Evolutionary conservation across 2,797 vertebrate species (phyloP).

Genomic region (Neosilurus hyrtlii): DNA sequence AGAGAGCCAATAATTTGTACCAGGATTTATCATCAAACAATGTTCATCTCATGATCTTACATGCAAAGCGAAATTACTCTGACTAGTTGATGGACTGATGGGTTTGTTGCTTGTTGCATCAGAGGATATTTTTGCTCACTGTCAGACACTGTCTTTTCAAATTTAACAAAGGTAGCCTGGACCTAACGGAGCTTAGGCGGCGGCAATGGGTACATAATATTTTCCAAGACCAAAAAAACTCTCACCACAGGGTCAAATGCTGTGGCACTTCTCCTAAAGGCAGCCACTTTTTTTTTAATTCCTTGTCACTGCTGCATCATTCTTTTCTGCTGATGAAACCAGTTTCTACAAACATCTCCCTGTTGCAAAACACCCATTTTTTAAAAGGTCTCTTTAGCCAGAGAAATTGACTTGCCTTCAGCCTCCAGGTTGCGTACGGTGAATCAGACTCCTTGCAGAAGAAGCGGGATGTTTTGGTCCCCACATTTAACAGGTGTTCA

Average conservation of each 20-base stretch:
- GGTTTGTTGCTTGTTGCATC: not conserved
- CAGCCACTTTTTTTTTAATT: not conserved
- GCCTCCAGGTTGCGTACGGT: constrained; percentile 88
- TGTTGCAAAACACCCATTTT: not conserved
- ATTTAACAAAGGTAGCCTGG: not conserved
- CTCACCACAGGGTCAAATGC: not conserved
- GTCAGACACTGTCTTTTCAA: not conserved
- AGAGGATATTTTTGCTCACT: not conserved
- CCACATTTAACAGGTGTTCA: constrained; percentile 91
- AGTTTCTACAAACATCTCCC: too few species aligned
- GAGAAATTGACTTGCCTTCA: constrained; percentile 77
- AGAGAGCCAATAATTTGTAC: too few species aligned
- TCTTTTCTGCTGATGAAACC: too few species aligned
- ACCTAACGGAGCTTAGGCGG: not conserved
- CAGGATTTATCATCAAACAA: too few species aligned
- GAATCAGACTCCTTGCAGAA: constrained; percentile 89
- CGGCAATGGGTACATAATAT: not conserved
- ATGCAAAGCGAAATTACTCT: too few species aligned
- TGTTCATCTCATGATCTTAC: too few species aligned
- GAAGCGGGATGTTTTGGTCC: constrained; percentile 94
- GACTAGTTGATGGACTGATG: not conserved
- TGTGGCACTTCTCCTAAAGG: too few species aligned
- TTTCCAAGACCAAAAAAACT: not conserved
- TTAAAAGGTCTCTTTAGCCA: not conserved
- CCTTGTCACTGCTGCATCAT: too few species aligned